phyloP scores from a whole-genome alignment of 2,113 vertebrate species.

The Paradoxurus hermaphroditus region DNA sequence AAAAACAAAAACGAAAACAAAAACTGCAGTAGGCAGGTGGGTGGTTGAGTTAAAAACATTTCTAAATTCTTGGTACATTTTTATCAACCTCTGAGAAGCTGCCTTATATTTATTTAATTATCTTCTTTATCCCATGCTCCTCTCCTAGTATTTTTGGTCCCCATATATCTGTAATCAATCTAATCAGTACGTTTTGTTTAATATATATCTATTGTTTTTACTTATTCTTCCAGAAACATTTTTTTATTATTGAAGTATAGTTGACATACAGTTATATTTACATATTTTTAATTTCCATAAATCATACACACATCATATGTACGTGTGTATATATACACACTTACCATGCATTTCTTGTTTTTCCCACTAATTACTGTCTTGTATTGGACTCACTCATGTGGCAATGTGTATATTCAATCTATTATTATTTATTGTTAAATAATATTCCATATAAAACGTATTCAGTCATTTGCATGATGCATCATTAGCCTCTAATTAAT shows the following conservation, averaged over 20 bases:
- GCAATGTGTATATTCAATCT: neutral
- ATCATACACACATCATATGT: neutral
- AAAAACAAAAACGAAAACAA: too few species aligned
- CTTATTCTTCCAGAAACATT: neutral
- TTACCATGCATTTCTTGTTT: neutral
- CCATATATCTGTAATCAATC: neutral
- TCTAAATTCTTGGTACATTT: neutral
- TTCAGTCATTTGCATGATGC: neutral
- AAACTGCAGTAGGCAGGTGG: neutral
- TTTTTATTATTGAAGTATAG: neutral
- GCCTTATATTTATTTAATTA: neutral
- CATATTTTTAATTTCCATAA: neutral
- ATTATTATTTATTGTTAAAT: neutral
- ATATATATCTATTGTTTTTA: neutral
- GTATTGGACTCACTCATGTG: neutral
- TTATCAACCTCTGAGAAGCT: neutral
- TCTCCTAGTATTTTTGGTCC: neutral
- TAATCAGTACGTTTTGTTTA: neutral
- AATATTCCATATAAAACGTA: neutral
- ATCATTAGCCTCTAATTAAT: neutral
- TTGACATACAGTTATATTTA: neutral
- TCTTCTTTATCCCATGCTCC: neutral
- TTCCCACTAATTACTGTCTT: neutral
- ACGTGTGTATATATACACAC: neutral
- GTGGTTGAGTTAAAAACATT: neutral